A percentile compares a stretch with the other conserved stretches of the same genome.
phyloP scores from a whole-genome alignment of 2,113 vertebrate genomes.

The Syngnathoides biaculeatus region DNA sequence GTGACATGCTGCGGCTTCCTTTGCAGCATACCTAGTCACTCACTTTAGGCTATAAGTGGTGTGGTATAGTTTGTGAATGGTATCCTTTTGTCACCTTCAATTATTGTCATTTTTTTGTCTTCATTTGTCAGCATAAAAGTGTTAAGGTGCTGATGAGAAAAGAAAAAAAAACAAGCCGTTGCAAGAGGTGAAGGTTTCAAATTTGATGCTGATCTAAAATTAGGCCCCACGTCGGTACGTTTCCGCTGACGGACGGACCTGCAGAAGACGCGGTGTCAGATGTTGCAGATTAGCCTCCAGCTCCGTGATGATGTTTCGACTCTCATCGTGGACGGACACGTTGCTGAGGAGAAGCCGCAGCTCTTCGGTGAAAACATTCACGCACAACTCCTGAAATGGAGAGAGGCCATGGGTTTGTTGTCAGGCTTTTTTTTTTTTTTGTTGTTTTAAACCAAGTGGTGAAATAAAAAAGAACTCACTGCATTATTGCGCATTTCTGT shows the following conservation, averaged over 20 bases:
- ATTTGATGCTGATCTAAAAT: background rate
- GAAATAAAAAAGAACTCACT: conserved; percentile 33
- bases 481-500: rapidly evolving
- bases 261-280: rapidly evolving
- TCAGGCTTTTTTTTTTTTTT: background rate
- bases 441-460: too few species aligned
- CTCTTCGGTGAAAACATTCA: background rate
- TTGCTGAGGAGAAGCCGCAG: conserved; percentile 8
- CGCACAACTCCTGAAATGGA: conserved; percentile 17
- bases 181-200: background rate
- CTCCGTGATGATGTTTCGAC: rapidly evolving
- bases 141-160: too few species aligned
- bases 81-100: too few species aligned
- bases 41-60: too few species aligned
- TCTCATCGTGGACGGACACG: rapidly evolving
- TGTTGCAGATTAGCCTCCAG: rapidly evolving
- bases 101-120: too few species aligned
- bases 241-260: conserved; percentile 13
- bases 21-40: background rate
- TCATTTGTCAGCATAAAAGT: too few species aligned
- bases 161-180: background rate
- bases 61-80: too few species aligned
- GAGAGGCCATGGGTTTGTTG: background rate
- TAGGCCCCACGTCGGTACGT: too few species aligned
- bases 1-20: background rate